A percentile compares a stretch with the other conserved stretches of the same genome.
phyloP scores from a whole-genome alignment of 2,797 vertebrate genomes.

The Pteronotus mesoamericanus region DNA sequence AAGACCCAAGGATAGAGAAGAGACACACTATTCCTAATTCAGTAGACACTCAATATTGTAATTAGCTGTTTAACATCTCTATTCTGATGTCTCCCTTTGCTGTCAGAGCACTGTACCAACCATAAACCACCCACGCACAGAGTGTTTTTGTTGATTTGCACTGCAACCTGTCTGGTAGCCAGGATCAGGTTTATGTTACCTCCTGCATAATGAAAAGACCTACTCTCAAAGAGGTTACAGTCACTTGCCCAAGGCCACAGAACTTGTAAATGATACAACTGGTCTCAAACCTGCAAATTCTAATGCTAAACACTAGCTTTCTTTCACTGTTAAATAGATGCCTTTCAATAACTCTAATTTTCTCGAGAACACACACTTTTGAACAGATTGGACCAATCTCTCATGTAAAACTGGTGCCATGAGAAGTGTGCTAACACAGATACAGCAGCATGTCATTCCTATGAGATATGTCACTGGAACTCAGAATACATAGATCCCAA shows the following conservation, averaged over 20 bases:
- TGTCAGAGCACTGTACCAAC: neutral
- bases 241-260: neutral
- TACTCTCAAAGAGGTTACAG: neutral
- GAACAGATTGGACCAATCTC: neutral
- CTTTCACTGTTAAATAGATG: neutral
- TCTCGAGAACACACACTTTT: neutral
- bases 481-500: neutral
- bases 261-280: neutral
- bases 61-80: neutral
- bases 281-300: neutral
- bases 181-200: neutral
- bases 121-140: neutral
- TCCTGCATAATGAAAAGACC: neutral
- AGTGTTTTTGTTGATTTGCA: neutral
- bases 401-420: neutral
- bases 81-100: neutral
- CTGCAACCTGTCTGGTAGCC: neutral
- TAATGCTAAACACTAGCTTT: neutral
- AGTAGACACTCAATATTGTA: neutral
- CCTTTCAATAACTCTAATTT: neutral
- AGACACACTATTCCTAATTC: neutral
- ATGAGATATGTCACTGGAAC: neutral
- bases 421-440: neutral
- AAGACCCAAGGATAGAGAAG: neutral
- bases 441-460: neutral